Percentiles rank a stretch among this genome's conserved stretches.
Conservation (phyloP, 1,140 invertebrate genomes). For the Anagrus nilaparvatae region DNA sequence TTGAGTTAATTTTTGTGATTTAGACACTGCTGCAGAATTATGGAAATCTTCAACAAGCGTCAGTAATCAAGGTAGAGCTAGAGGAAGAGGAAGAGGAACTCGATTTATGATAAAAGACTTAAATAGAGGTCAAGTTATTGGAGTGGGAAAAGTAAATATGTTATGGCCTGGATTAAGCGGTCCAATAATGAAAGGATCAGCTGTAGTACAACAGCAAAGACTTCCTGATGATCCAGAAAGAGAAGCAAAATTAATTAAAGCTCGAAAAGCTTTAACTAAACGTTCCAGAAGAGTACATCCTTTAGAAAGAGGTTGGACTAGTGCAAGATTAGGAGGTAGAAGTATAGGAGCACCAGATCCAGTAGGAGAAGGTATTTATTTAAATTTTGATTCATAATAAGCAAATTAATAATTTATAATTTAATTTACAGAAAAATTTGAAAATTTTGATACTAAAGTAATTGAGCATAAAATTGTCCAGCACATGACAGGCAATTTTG, state of each 20-base stretch:
- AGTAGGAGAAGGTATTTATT: conserved; percentile 53
- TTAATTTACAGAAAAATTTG: conserved; percentile 63
- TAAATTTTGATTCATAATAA: conserved; percentile 8
- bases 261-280: conserved; percentile 61
- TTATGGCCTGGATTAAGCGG: conserved; percentile 87
- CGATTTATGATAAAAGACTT: conserved; percentile 69
- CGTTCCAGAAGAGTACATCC: conserved; percentile 57
- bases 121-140: conserved; percentile 84
- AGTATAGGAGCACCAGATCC: conserved; percentile 82
- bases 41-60: conserved; percentile 94
- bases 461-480: conserved; percentile 72
- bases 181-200: conserved; percentile 67
- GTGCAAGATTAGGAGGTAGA: conserved; percentile 67
- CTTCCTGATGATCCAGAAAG: conserved; percentile 61
- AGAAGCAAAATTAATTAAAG: conserved; percentile 56
- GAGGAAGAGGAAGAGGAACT: conserved; percentile 80
- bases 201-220: conserved; percentile 59
- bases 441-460: conserved; percentile 78
- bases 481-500: conserved; percentile 79
- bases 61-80: conserved; percentile 89
- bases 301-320: conserved; percentile 83
- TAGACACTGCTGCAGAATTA: conserved; percentile 68
- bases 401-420: conserved; percentile 8
- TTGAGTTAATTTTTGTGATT: conserved; percentile 8
- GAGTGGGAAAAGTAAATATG: conserved; percentile 73